Evolutionary conservation across 2,113 vertebrate genomes (phyloP).

Genomic region (Piprites chloris): DNA sequence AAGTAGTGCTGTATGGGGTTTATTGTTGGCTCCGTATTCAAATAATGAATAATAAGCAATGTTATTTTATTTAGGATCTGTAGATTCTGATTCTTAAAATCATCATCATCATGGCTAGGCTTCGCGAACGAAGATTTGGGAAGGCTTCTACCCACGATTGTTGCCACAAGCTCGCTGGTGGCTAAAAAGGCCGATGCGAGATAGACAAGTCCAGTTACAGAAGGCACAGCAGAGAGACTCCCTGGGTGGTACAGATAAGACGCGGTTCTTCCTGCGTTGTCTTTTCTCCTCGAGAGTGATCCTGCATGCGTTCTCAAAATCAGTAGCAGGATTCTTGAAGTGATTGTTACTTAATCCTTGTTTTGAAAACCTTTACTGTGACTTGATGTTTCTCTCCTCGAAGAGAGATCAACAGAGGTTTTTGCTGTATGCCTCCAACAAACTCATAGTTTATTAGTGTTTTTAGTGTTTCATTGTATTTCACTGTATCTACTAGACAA

Average conservation of each 20-base stretch:
- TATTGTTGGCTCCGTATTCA: not conserved
- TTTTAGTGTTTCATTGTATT: not conserved
- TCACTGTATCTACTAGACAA: not conserved
- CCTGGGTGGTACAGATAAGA: too few relatives aligned
- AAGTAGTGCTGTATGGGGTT: not conserved
- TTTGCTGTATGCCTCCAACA: not conserved
- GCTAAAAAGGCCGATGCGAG: too few relatives aligned
- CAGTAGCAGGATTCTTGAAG: not conserved
- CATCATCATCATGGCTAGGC: too few relatives aligned
- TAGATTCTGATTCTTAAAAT: not conserved
- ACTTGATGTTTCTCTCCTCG: not conserved
- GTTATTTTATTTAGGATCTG: not conserved
- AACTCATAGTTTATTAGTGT: not conserved
- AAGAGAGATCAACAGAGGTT: not conserved
- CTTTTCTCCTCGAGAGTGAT: too few relatives aligned
- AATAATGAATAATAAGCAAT: not conserved
- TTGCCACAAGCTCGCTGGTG: too few relatives aligned
- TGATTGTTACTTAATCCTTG: not conserved
- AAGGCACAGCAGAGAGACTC: too few relatives aligned
- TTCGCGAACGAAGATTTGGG: too few relatives aligned
- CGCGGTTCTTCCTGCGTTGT: too few relatives aligned
- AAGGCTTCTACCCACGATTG: too few relatives aligned
- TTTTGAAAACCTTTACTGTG: not conserved
- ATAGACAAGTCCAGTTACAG: too few relatives aligned
- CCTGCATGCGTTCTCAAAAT: too few relatives aligned